Evolutionary conservation across 2,113 vertebrate genomes (phyloP).

Genomic region (Sinocyclocheilus rhinocerous): DNA sequence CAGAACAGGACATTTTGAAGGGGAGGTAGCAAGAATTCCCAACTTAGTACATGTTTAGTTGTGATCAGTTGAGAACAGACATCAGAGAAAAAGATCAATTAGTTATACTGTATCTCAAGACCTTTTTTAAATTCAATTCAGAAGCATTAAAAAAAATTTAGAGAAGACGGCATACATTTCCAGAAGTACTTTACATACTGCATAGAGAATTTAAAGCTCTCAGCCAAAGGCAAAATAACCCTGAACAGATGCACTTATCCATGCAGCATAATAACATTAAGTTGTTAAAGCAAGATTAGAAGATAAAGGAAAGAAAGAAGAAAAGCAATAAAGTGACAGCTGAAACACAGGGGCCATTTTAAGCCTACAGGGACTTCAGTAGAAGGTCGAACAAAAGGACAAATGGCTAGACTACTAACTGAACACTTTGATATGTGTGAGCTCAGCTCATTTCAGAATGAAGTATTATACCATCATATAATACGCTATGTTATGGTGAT

Average conservation of each 20-base stretch:
- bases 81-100: not conserved
- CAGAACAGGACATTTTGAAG: not conserved
- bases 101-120: not conserved
- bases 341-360: not conserved
- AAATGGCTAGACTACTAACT: not conserved
- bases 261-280: conserved; percentile 8
- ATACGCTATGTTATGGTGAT: conserved; percentile 13
- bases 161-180: not conserved
- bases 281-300: not conserved
- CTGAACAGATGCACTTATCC: not conserved
- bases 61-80: not conserved
- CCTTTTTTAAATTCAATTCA: not conserved
- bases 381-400: conserved; percentile 36
- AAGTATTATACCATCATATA: not conserved
- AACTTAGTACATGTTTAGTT: not conserved
- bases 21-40: not conserved
- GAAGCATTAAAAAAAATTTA: not conserved
- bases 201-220: not conserved
- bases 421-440: not conserved
- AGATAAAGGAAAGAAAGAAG: not conserved
- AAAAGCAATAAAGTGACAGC: conserved; percentile 1
- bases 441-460: not conserved
- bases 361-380: not conserved
- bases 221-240: not conserved
- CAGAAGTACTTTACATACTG: not conserved